Base-by-base conservation (phyloP, 2,113 vertebrate genomes). In the Tichodroma muraria region DNA sequence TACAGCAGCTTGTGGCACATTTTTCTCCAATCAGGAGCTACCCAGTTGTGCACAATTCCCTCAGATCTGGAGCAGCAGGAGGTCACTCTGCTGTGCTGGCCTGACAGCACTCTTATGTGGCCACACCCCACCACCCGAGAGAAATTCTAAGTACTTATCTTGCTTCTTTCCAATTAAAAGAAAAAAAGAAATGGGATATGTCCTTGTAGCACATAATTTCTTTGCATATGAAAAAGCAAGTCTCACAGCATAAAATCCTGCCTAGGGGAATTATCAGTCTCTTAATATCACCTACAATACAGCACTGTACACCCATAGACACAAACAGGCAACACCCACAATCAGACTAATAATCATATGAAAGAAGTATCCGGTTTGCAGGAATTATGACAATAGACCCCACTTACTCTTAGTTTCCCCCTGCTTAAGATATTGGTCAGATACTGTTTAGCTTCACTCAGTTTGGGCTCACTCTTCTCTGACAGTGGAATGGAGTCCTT, bases 401-500 rank as follows among this genome's bases (percentile, higher is more conserved):
- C 30, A 96, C 98, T 98, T 91, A 99, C 99, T 75, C 97, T 97
- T 73, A 99, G 97, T 44, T 81, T 98, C 86, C 99, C 99, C 45
- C 98, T 98, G 96, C 97, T 99, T 90, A 99, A 98, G 91, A 99
- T 94, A 78, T 61, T 96, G 90, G 98, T 99, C 42, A 99, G 98
- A 76, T 98, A 94, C 53, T 97, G 96, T 95, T 99, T 99, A 85
- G 98, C 99, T 71, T 98, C 98, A 66, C 66, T 91, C 77, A 99
- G 97, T 95, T 97, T 98, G 37, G 97, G 97, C 70, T 98, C 98
- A n/a, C 91, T 98, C 86, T 98, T 98, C 90, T 99, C 99, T 85
- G 96, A 94, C 96, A 99, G 82, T 71, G 98, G 98, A 42, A 98
- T 96, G 82, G 97, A 98, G 84, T 97, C 98, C 90, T 98, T 98